Evolutionary conservation across 2,113 vertebrate genomes (phyloP).

Genomic region (Tauraco erythrolophus): DNA sequence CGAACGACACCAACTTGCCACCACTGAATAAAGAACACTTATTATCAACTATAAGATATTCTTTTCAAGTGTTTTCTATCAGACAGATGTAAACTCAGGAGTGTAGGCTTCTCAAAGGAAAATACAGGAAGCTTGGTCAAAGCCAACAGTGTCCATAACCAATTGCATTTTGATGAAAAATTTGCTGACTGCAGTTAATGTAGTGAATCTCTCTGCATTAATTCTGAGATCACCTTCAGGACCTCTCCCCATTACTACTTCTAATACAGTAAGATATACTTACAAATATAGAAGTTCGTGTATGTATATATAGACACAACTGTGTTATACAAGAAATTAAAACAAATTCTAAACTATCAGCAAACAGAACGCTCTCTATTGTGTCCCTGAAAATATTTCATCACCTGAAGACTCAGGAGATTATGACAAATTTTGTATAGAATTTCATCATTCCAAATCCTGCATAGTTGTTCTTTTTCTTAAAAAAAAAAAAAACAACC

Average conservation of each 20-base stretch:
- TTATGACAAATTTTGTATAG: background rate
- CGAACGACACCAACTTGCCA: too few species aligned
- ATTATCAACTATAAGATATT: background rate
- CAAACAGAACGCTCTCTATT: background rate
- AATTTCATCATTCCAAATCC: background rate
- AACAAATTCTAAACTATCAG: background rate
- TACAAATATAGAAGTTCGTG: background rate
- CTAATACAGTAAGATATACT: background rate
- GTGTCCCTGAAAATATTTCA: background rate
- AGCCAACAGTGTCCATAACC: background rate
- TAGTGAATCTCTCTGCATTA: background rate
- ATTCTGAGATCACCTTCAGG: background rate
- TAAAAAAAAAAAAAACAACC: background rate
- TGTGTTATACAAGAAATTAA: background rate
- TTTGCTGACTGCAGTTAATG: background rate
- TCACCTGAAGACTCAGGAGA: background rate
- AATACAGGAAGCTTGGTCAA: background rate
- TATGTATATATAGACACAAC: background rate
- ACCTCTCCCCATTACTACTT: fast-evolving
- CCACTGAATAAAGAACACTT: background rate
- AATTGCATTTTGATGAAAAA: background rate
- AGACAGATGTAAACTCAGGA: background rate
- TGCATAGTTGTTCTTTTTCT: background rate
- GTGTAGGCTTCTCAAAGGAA: background rate
- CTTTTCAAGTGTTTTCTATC: background rate